Conservation (phyloP, 2,888 invertebrate species). For the Nephrotoma guestfalica region DNA sequence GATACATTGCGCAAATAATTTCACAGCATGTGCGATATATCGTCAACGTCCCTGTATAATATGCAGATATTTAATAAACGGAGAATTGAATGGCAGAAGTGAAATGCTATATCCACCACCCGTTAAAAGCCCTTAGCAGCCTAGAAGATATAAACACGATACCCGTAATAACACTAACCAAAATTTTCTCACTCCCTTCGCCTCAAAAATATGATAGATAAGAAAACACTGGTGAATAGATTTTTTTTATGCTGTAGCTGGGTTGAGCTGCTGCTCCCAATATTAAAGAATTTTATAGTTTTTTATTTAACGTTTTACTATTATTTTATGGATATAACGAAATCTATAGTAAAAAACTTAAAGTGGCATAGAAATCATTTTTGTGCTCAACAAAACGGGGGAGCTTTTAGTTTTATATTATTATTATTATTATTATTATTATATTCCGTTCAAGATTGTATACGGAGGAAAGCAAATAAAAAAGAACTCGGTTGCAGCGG, state of each 20-base stretch:
- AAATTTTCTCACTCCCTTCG: background rate
- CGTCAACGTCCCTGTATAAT: background rate
- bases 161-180: background rate
- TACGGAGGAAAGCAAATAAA: background rate
- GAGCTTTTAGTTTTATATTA: background rate
- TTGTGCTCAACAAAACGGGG: background rate
- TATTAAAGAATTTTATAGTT: background rate
- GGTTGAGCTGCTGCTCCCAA: background rate
- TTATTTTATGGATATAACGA: background rate
- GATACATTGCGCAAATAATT: background rate
- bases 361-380: background rate
- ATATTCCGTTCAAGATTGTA: background rate
- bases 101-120: background rate
- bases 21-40: background rate
- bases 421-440: background rate
- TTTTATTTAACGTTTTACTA: background rate
- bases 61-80: background rate
- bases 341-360: background rate
- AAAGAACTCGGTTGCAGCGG: background rate
- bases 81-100: background rate
- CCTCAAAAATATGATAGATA: background rate
- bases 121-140: background rate
- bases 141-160: background rate
- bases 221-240: background rate
- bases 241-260: background rate